Evolutionary conservation across 2,797 vertebrate genomes (phyloP), one percentile per base, ranked within the genome.

Genomic region (Sphenodon punctatus): DNA sequence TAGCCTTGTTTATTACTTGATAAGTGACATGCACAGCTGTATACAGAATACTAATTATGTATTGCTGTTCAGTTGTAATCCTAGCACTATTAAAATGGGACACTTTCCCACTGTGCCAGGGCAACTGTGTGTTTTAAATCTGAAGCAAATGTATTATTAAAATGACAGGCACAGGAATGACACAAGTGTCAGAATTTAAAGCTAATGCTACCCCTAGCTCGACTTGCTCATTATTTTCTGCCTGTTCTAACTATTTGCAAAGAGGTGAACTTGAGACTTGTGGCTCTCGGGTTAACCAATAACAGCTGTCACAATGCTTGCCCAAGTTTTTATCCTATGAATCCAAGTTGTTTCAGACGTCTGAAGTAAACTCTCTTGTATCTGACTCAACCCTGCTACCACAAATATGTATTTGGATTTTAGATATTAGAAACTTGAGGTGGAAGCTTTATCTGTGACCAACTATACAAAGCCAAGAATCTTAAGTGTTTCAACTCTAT

Each of bases 291-390:
- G n/a, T 67, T 83, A 84, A 71, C 43, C 88, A 82, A 73, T 79
- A 88, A 58, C 38, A 53, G 68, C 20, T 75, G 16, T 80, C 10
- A 82, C 59, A 45, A 80, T 83, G 10, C 91, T 89, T 84, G 45
- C 74, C 14, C 59, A 81, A 10, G 10, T 86, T 58, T 79, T 72
- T 61, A 51, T 43, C 67, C 51, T 55, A 65, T 82, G 69, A 81
- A 82, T 45, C 34, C 45, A 71, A 75, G 83, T 75, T 77, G 73
- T 51, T 60, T 45, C 60, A 66, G 41, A 76, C 34, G 82, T 45
- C 66, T 73, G 66, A 84, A 82, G 60, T 39, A 85, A 70, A 72
- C 6, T 49, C 60, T 72, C 13, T 88, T 86, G 64, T 22, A 10
- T 76, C 23, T 77, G 65, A 32, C 64, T 59, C 82, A 77, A 82